These are phyloP conservation scores for Melanotaenia parkinsoni DNA, from an alignment of 2,797 vertebrate species.

Conservation along the genomic window DNA sequence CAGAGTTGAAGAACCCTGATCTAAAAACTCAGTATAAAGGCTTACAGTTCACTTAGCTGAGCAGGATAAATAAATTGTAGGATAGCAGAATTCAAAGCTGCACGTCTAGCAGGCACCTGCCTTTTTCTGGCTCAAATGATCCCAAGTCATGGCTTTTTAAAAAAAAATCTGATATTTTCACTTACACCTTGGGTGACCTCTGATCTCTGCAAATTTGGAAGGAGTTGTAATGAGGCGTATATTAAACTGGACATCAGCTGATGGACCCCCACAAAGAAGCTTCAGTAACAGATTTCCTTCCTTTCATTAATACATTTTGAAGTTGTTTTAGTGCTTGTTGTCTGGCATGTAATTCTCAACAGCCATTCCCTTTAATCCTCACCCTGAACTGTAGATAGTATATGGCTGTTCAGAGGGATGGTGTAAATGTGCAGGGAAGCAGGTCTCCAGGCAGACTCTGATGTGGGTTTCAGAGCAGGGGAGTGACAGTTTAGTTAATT, in stretches of 20 bases:
- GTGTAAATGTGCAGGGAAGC: constrained; percentile 44
- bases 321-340: constrained; percentile 24
- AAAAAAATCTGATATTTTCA: not conserved
- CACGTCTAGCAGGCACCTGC: not conserved
- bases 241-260: constrained; percentile 16
- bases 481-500: constrained; percentile 80
- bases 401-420: constrained; percentile 25
- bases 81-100: not conserved
- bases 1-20: too few relatives aligned
- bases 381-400: constrained; percentile 23
- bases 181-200: not conserved
- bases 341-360: constrained; percentile 52
- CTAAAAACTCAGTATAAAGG: not conserved
- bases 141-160: not conserved
- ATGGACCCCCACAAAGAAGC: constrained; percentile 24
- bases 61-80: not conserved
- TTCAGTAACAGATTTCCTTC: constrained; percentile 33
- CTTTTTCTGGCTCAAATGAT: not conserved
- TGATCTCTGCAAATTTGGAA: constrained; percentile 28
- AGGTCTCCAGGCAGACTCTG: constrained; percentile 53
- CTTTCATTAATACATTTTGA: constrained; percentile 26
- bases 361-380: constrained; percentile 50
- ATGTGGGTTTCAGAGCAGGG: constrained; percentile 53
- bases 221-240: constrained; percentile 15
- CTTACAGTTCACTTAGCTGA: not conserved